phyloP scores from a whole-genome alignment of 2,797 vertebrate genomes.

The Yasuhikotakia modesta region DNA sequence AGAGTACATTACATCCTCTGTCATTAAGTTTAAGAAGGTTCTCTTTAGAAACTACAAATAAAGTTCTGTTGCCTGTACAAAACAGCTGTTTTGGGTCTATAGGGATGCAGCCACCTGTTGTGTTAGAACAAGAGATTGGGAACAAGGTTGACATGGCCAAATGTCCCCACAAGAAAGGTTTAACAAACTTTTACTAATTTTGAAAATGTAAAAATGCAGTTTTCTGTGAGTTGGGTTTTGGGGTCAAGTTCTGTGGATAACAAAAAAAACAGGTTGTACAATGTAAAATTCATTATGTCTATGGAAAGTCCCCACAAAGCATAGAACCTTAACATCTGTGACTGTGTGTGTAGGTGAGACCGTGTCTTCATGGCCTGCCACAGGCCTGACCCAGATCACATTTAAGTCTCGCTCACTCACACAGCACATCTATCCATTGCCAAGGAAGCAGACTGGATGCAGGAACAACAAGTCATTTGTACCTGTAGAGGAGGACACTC shows the following conservation, averaged over 20 bases:
- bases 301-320: too few relatives aligned
- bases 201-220: too few relatives aligned
- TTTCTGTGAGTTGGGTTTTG: too few relatives aligned
- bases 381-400: constrained; percentile 80
- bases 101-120: constrained; percentile 27
- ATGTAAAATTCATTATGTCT: too few relatives aligned
- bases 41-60: constrained; percentile 14
- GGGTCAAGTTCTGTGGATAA: too few relatives aligned
- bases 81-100: constrained; percentile 28
- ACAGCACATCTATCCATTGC: constrained; percentile 83
- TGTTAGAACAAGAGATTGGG: neutral
- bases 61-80: neutral
- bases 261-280: too few relatives aligned
- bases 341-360: constrained; percentile 41
- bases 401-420: constrained; percentile 82
- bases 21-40: neutral
- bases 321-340: too few relatives aligned
- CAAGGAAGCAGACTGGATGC: constrained; percentile 81
- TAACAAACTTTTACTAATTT: too few relatives aligned
- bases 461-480: constrained; percentile 89
- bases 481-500: constrained; percentile 87
- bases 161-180: too few relatives aligned
- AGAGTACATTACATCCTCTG: constrained; percentile 28
- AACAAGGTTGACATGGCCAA: constrained; percentile 20
- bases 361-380: constrained; percentile 31